Base-by-base conservation (phyloP, 2,797 vertebrate genomes). In the Anabas testudineus region DNA sequence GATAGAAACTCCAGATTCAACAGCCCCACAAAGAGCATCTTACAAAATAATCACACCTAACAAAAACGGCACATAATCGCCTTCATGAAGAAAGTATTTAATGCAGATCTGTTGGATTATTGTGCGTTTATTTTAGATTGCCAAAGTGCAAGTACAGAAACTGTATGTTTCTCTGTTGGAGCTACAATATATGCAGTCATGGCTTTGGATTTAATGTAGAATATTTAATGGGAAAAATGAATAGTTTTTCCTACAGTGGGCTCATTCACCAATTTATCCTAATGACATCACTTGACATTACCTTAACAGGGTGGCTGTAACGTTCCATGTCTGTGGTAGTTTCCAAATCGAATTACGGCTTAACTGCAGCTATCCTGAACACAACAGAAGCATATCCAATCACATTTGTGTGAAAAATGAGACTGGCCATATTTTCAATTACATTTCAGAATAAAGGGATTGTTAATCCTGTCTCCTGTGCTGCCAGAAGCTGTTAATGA, bases 341-440 rank as follows among this genome's bases (percentile, higher is more conserved):
- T 82, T 85, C 60, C 65, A 73, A 93, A 92, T 94, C 80, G 39
- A 91, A 93, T 94, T 90, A 92, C 70, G 81, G 83, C 85, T 90
- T 88, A 87, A 89, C 88, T 75, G 80, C 78, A 73, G 84, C 87
- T 90, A 87, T 91, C 85, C 88, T 78, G 82, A 78, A 85, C 86
- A 90, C 86, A 87, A 90, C 87, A 81, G 90, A 86, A 90, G 90
- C 84, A 80, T 87, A 80, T 90, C 91, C 90, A 94, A 94, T 94
- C 92, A 85, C 90, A 93, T 93, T 93, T 90, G 82, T 87, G 89
- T 89, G 88, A 92, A 92, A 90, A 91, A 94, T 91, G 89, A 90
- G 89, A 90, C 75, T 2, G 81, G 83, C 88, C 86, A 80, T 90
- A 84, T 91, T 91, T 93, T 92, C 91, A 94, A 94, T 94, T 94